Evolutionary conservation across 2,888 invertebrate genomes (phyloP), one percentile per base, ranked within the genome.

Genomic region (Noctua janthe): DNA sequence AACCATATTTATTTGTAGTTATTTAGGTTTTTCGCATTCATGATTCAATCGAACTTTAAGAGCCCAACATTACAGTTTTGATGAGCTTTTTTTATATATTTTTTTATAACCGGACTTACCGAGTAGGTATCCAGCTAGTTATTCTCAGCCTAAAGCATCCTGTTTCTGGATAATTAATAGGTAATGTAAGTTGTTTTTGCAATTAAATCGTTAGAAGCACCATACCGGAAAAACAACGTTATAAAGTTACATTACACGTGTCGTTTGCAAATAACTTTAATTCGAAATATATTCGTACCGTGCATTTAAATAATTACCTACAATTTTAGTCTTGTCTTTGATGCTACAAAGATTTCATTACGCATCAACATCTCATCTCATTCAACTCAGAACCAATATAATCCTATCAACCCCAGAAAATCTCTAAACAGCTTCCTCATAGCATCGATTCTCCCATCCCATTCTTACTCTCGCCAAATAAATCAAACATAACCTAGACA

Each of bases 401-500:
- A 23, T 23, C 35, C 8, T 8, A 59, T 72, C 2, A 17, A 54
- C n/a, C 15, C 3, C n/a, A 29, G 1, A 70, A 23, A 29, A 49
- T 43, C 15, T 15, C 17, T 29, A 39, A 49, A 70, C 17, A 1
- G 2, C 20, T 66, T 15, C 35, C 47, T 56, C 11, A 20, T 15
- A n/a, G 4, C 0, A 59, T 85, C 81, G 73, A 81, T 82, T 64
- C 51, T 71, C 74, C n/a, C 67, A 43, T 64, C 49, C 71, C 54
- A 66, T 59, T 39, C 11, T 66, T 7, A 54, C 59, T 20, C 51
- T 67, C 59, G 64, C 43, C 62, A 59, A 77, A 87, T 80, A 83
- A 80, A 87, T 87, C 76, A 74, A 77, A 71, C 72, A 74, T 81
- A 83, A 73, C 84, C 75, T 82, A 86, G 78, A 81, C 77, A 83